These are phyloP conservation scores for Ectemnius lituratus DNA, from an alignment of 2,888 invertebrate genomes.

Conservation along the genomic window DNA sequence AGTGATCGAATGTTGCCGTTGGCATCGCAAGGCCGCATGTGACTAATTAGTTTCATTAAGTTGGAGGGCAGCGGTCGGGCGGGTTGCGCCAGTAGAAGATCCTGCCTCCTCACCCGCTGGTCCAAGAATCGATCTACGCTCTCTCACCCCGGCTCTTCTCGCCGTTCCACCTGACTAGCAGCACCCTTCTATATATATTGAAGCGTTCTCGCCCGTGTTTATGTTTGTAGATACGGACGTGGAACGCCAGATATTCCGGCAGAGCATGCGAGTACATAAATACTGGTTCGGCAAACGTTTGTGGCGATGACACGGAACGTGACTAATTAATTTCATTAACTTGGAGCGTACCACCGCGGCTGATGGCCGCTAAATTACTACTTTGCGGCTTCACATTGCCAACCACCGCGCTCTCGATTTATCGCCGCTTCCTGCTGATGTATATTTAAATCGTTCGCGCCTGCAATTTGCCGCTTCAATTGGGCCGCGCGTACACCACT, in stretches of 20 bases:
- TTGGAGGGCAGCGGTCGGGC: constrained; percentile 32
- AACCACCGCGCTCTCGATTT: constrained; percentile 2
- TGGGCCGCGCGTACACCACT: constrained; percentile 1
- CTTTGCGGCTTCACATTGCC: background rate
- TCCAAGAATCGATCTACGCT: constrained; percentile 28
- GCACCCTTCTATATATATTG: too few relatives aligned
- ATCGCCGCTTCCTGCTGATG: constrained; percentile 1
- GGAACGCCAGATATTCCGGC: too few relatives aligned
- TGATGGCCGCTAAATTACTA: constrained; percentile 9
- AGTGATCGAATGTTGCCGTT: constrained; percentile 27
- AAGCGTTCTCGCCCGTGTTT: too few relatives aligned
- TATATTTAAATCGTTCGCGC: background rate
- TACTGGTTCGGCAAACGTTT: constrained; percentile 7
- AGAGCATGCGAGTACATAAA: constrained; percentile 19
- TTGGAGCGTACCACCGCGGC: background rate
- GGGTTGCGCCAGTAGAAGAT: constrained; percentile 39
- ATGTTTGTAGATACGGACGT: too few relatives aligned
- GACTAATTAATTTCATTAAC: constrained; percentile 41
- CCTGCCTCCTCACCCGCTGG: background rate
- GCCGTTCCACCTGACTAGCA: background rate
- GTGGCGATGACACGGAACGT: constrained; percentile 12
- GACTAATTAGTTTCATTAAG: constrained; percentile 56
- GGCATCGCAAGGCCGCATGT: constrained; percentile 18
- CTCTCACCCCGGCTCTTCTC: background rate
- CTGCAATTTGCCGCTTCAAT: background rate